phyloP scores from a whole-genome alignment of 2,888 invertebrate species.

The Aleiodes alternator region DNA sequence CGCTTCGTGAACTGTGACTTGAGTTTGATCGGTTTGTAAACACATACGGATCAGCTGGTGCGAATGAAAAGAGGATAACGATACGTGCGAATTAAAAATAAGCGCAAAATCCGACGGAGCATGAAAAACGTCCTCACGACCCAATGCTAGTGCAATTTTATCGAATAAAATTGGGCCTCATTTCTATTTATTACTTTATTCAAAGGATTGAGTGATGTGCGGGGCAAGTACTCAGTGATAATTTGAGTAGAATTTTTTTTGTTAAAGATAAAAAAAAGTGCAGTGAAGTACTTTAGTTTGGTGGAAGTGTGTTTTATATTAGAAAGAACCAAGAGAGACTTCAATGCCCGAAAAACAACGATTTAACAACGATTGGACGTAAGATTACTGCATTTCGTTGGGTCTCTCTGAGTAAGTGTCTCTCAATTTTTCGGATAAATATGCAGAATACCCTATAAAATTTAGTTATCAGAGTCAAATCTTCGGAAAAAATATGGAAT shows the following conservation, averaged over 20 bases:
- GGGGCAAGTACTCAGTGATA: slow-evolving; percentile 12
- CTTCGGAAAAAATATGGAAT: too few relatives aligned
- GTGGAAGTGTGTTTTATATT: not conserved
- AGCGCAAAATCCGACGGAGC: too few relatives aligned
- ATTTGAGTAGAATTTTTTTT: not conserved
- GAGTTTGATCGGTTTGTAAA: slow-evolving; percentile 48
- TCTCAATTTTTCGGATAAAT: too few relatives aligned
- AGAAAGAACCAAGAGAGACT: slow-evolving; percentile 27
- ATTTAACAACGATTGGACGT: not conserved
- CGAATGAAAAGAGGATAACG: slow-evolving; percentile 39
- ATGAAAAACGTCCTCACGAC: too few relatives aligned
- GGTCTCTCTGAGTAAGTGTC: not conserved
- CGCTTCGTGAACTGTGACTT: slow-evolving; percentile 61
- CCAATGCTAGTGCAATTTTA: slow-evolving; percentile 12
- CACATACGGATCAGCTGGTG: slow-evolving; percentile 56
- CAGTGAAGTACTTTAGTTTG: slow-evolving; percentile 20
- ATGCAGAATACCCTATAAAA: too few relatives aligned
- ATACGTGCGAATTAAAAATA: slow-evolving; percentile 27
- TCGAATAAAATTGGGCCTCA: too few relatives aligned
- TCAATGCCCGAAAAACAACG: slow-evolving; percentile 18
- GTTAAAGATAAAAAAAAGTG: too few relatives aligned
- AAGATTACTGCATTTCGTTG: not conserved
- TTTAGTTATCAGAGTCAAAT: too few relatives aligned
- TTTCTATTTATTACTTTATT: too few relatives aligned
- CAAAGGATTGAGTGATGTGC: not conserved